Conservation (phyloP, 1,140 invertebrate genomes). For the Portunus trituberculatus region DNA sequence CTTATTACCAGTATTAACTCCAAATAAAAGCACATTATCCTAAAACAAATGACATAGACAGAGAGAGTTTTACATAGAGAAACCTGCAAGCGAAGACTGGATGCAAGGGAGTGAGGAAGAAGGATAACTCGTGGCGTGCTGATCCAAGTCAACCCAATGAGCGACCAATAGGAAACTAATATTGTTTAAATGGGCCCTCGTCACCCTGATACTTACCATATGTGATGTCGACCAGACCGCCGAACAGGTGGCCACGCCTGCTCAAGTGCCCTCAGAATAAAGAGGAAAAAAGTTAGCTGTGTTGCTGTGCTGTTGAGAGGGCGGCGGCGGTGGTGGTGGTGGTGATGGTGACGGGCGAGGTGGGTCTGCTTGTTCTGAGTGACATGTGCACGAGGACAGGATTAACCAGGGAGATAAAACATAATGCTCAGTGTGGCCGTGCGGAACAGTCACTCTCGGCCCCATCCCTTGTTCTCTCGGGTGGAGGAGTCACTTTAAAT, state of each 20-base stretch:
- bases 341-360: background rate
- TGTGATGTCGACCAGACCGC: slow-evolving; percentile 64
- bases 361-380: background rate
- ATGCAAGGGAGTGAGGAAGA: background rate
- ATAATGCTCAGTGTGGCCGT: background rate
- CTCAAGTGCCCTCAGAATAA: slow-evolving; percentile 40
- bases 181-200: slow-evolving; percentile 76
- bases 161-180: slow-evolving; percentile 75
- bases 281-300: background rate
- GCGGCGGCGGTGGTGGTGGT: background rate
- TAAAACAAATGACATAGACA: background rate
- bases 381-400: background rate
- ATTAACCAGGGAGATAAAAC: slow-evolving; percentile 9
- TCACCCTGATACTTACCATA: slow-evolving; percentile 75
- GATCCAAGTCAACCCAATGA: slow-evolving; percentile 57
- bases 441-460: background rate
- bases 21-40: background rate
- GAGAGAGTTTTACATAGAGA: background rate
- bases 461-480: background rate
- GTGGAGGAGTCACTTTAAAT: too few relatives aligned
- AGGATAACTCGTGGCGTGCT: background rate
- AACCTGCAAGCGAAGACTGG: background rate
- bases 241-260: slow-evolving; percentile 67
- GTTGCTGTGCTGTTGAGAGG: too few relatives aligned
- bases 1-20: background rate